Base-by-base conservation (phyloP, 2,113 vertebrate genomes). In the Hippocampus mohnikei region DNA sequence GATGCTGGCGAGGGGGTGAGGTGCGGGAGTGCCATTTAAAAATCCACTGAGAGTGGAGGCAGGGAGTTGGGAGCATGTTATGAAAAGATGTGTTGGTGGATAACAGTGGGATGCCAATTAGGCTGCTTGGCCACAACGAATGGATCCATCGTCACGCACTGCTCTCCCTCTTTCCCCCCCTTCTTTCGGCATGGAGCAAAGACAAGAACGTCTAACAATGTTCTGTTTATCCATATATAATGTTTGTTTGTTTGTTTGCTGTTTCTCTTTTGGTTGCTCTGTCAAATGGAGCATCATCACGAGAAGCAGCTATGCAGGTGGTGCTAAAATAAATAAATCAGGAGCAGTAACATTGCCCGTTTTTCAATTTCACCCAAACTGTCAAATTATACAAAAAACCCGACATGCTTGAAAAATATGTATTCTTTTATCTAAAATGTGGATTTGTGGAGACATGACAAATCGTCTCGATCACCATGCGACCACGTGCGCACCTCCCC, bases 31-130 rank as follows among this genome's bases (percentile, higher is more conserved):
- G 71, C 80, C 70, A 83, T 84, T 85, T 84, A 80, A 18, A 79
- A 78, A 70, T 62, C 61, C 80, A 72, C 75, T 78, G 85, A 81
- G 79, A 82, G 81, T 16, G 72, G 42, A 77, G 70, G 80, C 80
- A 67, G 84, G 73, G 84, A 80, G 80, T 83, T 81, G 77, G 80
- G 84, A 83, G 85, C 82, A 85, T 85, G 79, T 85, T 87, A 84
- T 87, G 80, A 87, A 80, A 88, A 87, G 83, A 86, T 83, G 87
- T 81, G 87, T 87, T 77, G 76, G 87, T 86, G 84, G 85, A 72
- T 60, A 88, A 88, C 88, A 87, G 86, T 79, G 77, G 88, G 86
- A 87, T 72, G 89, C 89, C 89, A 90, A 90, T 90, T 89, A 90
- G 85, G 75, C 81, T 76, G 81, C 84, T 83, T 80, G 87, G 84